Evolutionary conservation across 1,140 invertebrate species (phyloP).

Genomic region (Eriocheir sinensis): DNA sequence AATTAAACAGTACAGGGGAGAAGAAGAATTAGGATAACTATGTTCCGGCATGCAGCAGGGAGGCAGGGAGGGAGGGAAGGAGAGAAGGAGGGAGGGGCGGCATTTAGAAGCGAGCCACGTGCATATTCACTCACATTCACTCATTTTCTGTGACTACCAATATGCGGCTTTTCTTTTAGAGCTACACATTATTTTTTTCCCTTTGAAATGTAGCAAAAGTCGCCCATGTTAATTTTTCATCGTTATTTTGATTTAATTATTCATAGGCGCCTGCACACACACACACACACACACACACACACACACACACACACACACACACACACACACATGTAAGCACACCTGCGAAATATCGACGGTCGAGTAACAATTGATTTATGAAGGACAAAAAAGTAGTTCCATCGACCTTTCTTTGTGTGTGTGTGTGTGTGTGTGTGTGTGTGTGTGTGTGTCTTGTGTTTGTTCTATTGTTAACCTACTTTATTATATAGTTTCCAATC

Average conservation of each 20-base stretch:
- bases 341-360: background rate
- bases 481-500: background rate
- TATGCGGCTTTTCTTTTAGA: too few relatives aligned
- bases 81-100: too few relatives aligned
- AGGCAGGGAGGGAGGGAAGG: background rate
- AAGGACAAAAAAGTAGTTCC: background rate
- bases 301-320: conserved; percentile 28
- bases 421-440: conserved; percentile 49
- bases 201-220: background rate
- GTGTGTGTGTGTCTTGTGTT: conserved; percentile 1
- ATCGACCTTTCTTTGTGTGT: conserved; percentile 43
- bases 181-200: background rate
- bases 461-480: background rate
- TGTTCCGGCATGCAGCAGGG: background rate
- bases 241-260: background rate
- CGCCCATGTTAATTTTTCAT: background rate
- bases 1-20: background rate
- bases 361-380: background rate
- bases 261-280: background rate
- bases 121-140: background rate
- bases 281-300: conserved; percentile 13
- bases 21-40: background rate
- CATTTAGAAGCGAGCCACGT: background rate
- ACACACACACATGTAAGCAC: conserved; percentile 1
- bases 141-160: too few relatives aligned